Evolutionary conservation across 2,888 invertebrate genomes (phyloP), one percentile per base, ranked within the genome.

Genomic region (Chirona hameri): DNA sequence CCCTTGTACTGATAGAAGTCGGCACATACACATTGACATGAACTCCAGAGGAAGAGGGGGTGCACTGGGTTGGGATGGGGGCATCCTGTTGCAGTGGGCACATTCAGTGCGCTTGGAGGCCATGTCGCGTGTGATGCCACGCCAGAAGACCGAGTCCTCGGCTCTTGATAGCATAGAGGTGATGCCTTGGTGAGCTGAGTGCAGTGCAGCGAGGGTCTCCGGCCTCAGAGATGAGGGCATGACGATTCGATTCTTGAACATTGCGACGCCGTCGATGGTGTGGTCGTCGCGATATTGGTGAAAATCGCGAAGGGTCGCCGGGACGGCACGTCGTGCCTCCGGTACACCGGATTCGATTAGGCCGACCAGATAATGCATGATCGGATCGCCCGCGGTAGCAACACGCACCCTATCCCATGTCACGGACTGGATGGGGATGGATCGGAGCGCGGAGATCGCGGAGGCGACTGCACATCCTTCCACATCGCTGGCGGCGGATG

Each of bases 131-230:
- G 83, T 83, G 27, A 83, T 81, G 69, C 81, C 79, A n/a, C 82
- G 79, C 81, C 81, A 83, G 57, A 83, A 83, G 48, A 83, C 21
- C 12, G 76, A 82, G 29, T 65, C 18, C 24, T 81, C 82, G 24
- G 83, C 83, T 24, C 81, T 18, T 15, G 3, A 9, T 1, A 27
- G 46, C 81, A 82, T 83, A 24, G 39, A 27, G n/a, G 81, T 79
- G 15, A 82, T 48, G 9, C 82, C 83, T 79, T 81, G 83, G 55
- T 83, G 83, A 24, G 82, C 82, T 39, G 81, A 82, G 79, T 82
- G 82, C 14, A 82, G 79, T 14, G 83, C 5, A 5, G 46, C 18
- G 14, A 83, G 82, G 2, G 81, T 12, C 12, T 12, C 52, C 52
- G 52, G 12, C 12, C 52, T 52, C 15, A 52, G 52, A 15, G 52